phyloP scores from a whole-genome alignment of 2,113 vertebrate species.

The Symphodus melops region DNA sequence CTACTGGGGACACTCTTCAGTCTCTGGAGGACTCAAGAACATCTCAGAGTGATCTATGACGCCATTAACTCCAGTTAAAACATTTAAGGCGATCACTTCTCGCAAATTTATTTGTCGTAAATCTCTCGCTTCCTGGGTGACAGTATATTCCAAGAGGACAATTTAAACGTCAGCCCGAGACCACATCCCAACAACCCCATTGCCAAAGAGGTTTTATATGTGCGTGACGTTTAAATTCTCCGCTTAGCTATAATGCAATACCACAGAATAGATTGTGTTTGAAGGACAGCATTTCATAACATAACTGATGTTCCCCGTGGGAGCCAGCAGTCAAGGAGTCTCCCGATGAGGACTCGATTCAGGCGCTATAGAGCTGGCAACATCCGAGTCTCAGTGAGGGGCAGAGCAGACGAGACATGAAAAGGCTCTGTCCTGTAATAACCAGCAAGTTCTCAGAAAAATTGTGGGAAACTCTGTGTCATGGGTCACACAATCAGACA shows the following conservation, averaged over 20 bases:
- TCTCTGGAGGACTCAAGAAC: constrained; percentile 38
- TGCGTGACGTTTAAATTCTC: constrained; percentile 69
- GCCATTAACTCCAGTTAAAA: constrained; percentile 65
- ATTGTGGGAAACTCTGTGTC: constrained; percentile 53
- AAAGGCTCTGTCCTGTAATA: constrained; percentile 58
- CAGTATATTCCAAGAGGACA: constrained; percentile 70
- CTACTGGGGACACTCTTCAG: constrained; percentile 64
- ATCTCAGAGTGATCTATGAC: constrained; percentile 71
- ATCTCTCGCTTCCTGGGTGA: constrained; percentile 67
- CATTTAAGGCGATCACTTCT: constrained; percentile 73
- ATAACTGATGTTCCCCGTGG: constrained; percentile 76
- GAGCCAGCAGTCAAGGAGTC: constrained; percentile 67
- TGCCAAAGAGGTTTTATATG: constrained; percentile 75
- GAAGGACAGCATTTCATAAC: constrained; percentile 78
- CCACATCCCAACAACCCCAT: constrained; percentile 71
- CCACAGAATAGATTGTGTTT: constrained; percentile 73
- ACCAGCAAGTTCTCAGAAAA: constrained; percentile 26
- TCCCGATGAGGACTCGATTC: constrained; percentile 54
- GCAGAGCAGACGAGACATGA: constrained; percentile 48
- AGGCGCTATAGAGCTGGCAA: constrained; percentile 63
- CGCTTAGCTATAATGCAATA: constrained; percentile 70
- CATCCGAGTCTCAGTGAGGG: constrained; percentile 47
- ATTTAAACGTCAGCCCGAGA: constrained; percentile 77
- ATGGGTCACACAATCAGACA: constrained; percentile 60
- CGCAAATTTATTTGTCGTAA: constrained; percentile 67